These are phyloP conservation scores for Pseudococcus viburni DNA, from an alignment of 2,888 invertebrate genomes.

Conservation along the genomic window DNA sequence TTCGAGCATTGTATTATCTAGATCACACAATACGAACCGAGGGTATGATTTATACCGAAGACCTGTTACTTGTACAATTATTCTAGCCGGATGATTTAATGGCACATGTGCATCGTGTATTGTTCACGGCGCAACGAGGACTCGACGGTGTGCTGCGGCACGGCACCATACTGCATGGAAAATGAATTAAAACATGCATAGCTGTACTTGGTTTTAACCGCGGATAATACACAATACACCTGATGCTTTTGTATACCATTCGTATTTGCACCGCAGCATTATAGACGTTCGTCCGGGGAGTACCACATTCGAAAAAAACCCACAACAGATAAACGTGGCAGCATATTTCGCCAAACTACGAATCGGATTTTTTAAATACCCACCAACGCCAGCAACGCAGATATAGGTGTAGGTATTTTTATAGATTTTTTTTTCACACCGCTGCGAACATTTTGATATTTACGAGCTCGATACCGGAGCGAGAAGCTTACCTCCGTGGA, in stretches of 20 bases:
- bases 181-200: constrained; percentile 34
- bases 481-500: constrained; percentile 41
- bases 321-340: neutral
- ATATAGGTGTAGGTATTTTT: neutral
- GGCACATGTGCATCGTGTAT: constrained; percentile 46
- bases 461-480: neutral
- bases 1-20: neutral
- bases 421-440: neutral
- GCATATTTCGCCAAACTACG: no score
- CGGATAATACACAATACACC: neutral
- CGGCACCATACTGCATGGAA: constrained; percentile 1
- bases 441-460: neutral
- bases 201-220: neutral
- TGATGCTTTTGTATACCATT: neutral
- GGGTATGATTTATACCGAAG: neutral
- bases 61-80: constrained; percentile 40
- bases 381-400: neutral
- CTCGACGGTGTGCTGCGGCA: no score
- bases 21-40: neutral
- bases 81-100: neutral
- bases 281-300: constrained; percentile 16
- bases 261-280: neutral
- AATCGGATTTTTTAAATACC: neutral
- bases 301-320: neutral
- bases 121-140: neutral